A percentile compares a stretch with the other conserved stretches of the same genome.
These are phyloP conservation scores for Pinna nobilis DNA, from an alignment of 1,140 invertebrate genomes.

Conservation along the genomic window DNA sequence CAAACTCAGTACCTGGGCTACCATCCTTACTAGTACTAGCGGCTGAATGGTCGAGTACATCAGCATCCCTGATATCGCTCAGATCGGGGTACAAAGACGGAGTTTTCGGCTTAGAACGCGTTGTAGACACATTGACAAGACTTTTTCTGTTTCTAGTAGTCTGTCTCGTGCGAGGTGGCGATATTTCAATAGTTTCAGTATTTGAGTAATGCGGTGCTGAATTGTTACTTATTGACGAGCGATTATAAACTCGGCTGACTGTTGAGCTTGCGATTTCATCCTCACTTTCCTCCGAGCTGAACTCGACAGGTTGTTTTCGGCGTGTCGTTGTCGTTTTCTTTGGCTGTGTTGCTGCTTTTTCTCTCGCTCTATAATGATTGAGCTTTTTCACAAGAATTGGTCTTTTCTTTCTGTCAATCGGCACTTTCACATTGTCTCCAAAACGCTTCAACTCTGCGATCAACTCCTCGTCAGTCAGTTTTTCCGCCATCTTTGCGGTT, in stretches of 20 bases:
- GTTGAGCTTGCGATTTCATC: conserved; percentile 31
- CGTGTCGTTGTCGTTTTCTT: conserved; percentile 28
- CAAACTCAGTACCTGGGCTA: neutral
- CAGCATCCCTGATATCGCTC: conserved; percentile 5
- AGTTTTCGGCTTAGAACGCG: neutral
- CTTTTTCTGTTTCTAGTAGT: neutral
- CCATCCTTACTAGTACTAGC: neutral
- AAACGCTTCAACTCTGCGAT: conserved; percentile 56
- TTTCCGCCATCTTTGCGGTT: conserved; percentile 60
- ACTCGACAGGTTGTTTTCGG: conserved; percentile 31
- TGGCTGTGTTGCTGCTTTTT: conserved; percentile 30
- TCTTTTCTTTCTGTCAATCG: conserved; percentile 63
- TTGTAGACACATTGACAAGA: neutral
- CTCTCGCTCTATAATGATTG: conserved; percentile 61
- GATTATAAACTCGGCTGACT: conserved; percentile 1
- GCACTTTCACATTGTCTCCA: conserved; percentile 63
- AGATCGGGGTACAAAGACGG: conserved; percentile 42
- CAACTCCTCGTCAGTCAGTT: conserved; percentile 61
- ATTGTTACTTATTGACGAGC: neutral
- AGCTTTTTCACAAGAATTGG: conserved; percentile 67
- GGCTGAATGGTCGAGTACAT: neutral
- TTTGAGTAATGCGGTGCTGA: conserved; percentile 28
- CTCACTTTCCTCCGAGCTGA: conserved; percentile 52
- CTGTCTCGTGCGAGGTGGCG: conserved; percentile 1
- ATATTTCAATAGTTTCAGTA: conserved; percentile 35